phyloP scores from a whole-genome alignment of 2,888 invertebrate species.

The Therioaphis trifolii region DNA sequence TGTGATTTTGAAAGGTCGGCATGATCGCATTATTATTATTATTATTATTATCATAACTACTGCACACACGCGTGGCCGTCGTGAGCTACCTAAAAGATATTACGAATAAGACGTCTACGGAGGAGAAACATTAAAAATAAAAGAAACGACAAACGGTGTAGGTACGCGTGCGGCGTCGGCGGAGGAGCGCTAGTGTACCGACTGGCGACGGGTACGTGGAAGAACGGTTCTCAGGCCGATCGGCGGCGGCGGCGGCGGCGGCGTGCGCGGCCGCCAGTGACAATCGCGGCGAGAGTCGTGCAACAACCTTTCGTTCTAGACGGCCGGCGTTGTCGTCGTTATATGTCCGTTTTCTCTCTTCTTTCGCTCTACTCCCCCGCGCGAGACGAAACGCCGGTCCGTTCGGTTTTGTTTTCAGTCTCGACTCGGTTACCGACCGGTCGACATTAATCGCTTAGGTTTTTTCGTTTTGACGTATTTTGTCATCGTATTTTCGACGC shows the following conservation, averaged over 20 bases:
- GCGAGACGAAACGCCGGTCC: not conserved
- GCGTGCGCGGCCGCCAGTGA: constrained; percentile 46
- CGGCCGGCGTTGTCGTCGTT: not conserved
- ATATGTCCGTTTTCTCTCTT: constrained; percentile 37
- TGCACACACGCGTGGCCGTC: not conserved
- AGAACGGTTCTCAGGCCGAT: constrained; percentile 56
- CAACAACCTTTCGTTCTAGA: not conserved
- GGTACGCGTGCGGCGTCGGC: not conserved
- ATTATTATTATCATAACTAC: too few relatives aligned
- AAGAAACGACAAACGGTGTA: constrained; percentile 36
- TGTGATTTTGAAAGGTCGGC: constrained; percentile 43
- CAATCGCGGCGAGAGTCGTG: constrained; percentile 36
- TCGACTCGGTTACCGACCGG: constrained; percentile 27
- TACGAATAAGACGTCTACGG: too few relatives aligned
- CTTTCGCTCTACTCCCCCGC: constrained; percentile 5
- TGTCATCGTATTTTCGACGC: too few relatives aligned
- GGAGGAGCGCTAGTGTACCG: constrained; percentile 48
- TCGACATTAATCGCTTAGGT: too few relatives aligned
- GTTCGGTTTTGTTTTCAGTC: not conserved
- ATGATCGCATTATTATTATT: too few relatives aligned
- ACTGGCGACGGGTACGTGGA: constrained; percentile 46
- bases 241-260: not conserved
- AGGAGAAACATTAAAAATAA: not conserved
- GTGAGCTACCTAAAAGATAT: constrained; percentile 42
- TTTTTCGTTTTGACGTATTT: too few relatives aligned